Evolutionary conservation across 2,113 vertebrate genomes (phyloP).

Genomic region (Cryptomyrus ogoouensis): DNA sequence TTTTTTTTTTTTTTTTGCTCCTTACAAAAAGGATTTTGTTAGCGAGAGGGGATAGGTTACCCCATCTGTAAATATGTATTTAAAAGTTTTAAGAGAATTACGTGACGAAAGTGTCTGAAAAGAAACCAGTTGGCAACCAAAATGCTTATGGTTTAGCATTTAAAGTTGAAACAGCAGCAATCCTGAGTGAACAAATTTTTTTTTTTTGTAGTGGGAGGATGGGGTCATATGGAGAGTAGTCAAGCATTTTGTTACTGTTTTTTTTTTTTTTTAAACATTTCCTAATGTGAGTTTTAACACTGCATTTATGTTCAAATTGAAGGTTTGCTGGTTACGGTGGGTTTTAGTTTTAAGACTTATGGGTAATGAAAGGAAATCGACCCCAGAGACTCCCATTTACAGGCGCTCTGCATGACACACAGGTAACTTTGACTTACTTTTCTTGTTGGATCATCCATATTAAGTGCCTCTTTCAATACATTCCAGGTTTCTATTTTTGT

Average conservation of each 20-base stretch:
- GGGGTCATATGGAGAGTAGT: not conserved
- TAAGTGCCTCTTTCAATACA: conserved; percentile 89
- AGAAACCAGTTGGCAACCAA: not conserved
- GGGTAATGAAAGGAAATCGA: not conserved
- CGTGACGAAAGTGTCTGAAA: not conserved
- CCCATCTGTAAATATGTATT: conserved; percentile 10
- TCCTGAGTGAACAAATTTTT: not conserved
- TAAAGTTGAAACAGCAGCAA: not conserved
- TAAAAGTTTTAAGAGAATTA: not conserved
- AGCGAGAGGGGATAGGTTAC: not conserved
- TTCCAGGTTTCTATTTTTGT: conserved; percentile 78
- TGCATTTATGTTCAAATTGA: conserved; percentile 28
- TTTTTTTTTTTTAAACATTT: conserved; percentile 14
- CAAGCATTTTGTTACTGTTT: not conserved
- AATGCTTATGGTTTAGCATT: not conserved
- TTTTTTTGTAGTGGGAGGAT: not conserved
- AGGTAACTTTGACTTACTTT: conserved; percentile 43
- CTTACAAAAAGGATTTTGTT: conserved; percentile 1
- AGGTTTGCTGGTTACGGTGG: not conserved
- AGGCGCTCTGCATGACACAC: conserved; percentile 62
- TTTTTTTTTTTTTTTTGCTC: not conserved
- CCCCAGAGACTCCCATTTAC: conserved; percentile 36
- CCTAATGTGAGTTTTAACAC: conserved; percentile 39
- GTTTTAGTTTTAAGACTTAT: conserved; percentile 7
- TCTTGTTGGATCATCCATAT: conserved; percentile 39